Evolutionary conservation across 2,113 vertebrate species (phyloP), one percentile per base, ranked within the genome.

Genomic region (Coreoperca whiteheadi): DNA sequence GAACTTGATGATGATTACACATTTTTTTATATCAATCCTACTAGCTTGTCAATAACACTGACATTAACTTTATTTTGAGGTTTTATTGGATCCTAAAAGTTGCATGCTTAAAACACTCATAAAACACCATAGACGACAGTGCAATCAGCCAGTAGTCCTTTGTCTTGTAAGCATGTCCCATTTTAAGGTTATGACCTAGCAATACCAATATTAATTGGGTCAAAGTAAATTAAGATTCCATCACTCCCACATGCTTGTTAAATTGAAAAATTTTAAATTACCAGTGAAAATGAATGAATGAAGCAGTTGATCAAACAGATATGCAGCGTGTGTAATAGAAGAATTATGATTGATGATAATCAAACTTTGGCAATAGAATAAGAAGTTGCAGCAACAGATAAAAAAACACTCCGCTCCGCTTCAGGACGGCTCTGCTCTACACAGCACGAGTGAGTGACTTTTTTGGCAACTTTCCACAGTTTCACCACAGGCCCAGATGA

Each of bases 211-310:
- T 37, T 53, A 53, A 60, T 23, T 51, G 12, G 14, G 63, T 77
- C 9, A 60, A 69, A 34, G 41, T n/a, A 76, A 39, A n/a, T n/a
- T n/a, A n/a, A 56, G 32, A 79, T 16, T 79, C 39, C 25, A 20
- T 25, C 37, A 54, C n/a, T 65, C 25, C 20, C 23, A 28, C 51
- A 59, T 74, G 32, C 11, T 74, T 60, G 14, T 59, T 46, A 59
- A 73, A 68, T 50, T 12, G 48, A 30, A 74, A 21, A 30, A n/a
- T 43, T 20, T 64, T 4, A 37, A 51, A 28, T 39, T 6, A 14
- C 8, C 1, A 41, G 18, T 21, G n/a, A 75, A 28, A 12, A 25
- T 8, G 11, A 6, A 2, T 51, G 14, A 50, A 50, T 21, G 43
- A 48, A 74, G 28, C 12, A 61, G 56, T 28, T 25, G 30, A 64